These are phyloP conservation scores for Meiosimyza decipiens DNA, from an alignment of 2,888 invertebrate genomes.

Conservation along the genomic window DNA sequence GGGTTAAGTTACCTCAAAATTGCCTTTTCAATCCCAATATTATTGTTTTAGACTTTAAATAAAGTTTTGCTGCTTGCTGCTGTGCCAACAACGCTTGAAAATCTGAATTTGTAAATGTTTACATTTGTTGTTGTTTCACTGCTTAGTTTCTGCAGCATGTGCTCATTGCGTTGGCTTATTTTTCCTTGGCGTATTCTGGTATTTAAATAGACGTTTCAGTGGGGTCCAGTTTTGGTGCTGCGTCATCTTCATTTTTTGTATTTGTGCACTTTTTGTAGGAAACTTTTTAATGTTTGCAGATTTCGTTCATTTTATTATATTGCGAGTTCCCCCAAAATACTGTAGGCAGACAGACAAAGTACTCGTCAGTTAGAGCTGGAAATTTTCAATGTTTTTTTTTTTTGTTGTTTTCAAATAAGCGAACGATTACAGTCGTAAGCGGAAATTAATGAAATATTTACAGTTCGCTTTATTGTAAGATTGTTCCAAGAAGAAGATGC, in stretches of 20 bases:
- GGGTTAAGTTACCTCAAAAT: neutral
- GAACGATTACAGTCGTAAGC: constrained; percentile 58
- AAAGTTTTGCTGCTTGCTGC: constrained; percentile 29
- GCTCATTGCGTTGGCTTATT: constrained; percentile 17
- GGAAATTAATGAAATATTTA: constrained; percentile 62
- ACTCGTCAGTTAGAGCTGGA: neutral
- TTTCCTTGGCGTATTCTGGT: constrained; percentile 3
- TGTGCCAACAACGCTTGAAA: constrained; percentile 52
- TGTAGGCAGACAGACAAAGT: neutral
- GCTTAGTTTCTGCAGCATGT: constrained; percentile 6
- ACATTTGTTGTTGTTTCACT: constrained; percentile 39
- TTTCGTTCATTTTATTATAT: constrained; percentile 27
- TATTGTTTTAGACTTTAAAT: constrained; percentile 40
- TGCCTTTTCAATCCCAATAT: constrained; percentile 27
- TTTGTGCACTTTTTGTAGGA: neutral
- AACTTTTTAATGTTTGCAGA: constrained; percentile 33
- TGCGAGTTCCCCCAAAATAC: neutral
- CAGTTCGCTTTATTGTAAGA: constrained; percentile 52
- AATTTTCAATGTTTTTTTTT: neutral
- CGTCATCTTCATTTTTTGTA: neutral
- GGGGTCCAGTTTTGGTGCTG: constrained; percentile 12
- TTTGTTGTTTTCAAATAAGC: constrained; percentile 1
- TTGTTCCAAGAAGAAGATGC: neutral
- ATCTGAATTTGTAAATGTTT: constrained; percentile 59
- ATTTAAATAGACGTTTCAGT: constrained; percentile 17